These are phyloP conservation scores for Chionodraco myersi DNA, from an alignment of 2,113 vertebrate genomes.

Conservation along the genomic window DNA sequence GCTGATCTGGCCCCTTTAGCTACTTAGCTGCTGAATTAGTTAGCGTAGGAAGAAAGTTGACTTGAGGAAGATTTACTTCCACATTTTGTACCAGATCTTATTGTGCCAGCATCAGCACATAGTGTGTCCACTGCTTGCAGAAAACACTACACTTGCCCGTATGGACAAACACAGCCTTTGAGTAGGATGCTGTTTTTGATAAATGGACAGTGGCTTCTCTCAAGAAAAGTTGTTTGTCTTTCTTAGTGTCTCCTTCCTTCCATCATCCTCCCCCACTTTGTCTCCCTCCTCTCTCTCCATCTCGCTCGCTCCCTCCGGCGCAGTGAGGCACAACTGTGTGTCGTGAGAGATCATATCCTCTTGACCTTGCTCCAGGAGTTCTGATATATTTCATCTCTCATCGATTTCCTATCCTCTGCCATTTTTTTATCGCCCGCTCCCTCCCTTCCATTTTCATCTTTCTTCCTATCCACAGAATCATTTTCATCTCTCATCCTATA, in stretches of 20 bases:
- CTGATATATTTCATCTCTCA: constrained; percentile 84
- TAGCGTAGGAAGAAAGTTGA: constrained; percentile 62
- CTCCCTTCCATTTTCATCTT: constrained; percentile 65
- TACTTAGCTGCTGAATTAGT: constrained; percentile 72
- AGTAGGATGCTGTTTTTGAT: constrained; percentile 62
- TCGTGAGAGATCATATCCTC: constrained; percentile 84
- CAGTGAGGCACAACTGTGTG: constrained; percentile 74
- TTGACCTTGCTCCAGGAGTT: constrained; percentile 85
- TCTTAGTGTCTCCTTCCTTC: constrained; percentile 31
- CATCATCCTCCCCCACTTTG: constrained; percentile 25
- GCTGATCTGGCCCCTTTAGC: constrained; percentile 64
- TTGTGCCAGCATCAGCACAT: constrained; percentile 63
- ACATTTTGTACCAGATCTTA: constrained; percentile 30
- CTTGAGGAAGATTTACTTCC: constrained; percentile 63
- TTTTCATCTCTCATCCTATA: constrained; percentile 81
- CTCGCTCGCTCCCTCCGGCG: constrained; percentile 57
- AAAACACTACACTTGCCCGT: constrained; percentile 28
- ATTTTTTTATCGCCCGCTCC: constrained; percentile 67
- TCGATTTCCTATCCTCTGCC: constrained; percentile 81
- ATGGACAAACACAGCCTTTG: constrained; percentile 43
- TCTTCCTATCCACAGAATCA: constrained; percentile 75
- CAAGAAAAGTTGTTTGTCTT: constrained; percentile 67
- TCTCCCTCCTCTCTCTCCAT: constrained; percentile 42
- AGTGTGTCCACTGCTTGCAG: constrained; percentile 36
- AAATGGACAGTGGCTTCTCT: constrained; percentile 54